Percentiles rank a stretch among this genome's conserved stretches.
These are phyloP conservation scores for Coptotermes formosanus DNA, from an alignment of 1,140 invertebrate species.

Conservation along the genomic window DNA sequence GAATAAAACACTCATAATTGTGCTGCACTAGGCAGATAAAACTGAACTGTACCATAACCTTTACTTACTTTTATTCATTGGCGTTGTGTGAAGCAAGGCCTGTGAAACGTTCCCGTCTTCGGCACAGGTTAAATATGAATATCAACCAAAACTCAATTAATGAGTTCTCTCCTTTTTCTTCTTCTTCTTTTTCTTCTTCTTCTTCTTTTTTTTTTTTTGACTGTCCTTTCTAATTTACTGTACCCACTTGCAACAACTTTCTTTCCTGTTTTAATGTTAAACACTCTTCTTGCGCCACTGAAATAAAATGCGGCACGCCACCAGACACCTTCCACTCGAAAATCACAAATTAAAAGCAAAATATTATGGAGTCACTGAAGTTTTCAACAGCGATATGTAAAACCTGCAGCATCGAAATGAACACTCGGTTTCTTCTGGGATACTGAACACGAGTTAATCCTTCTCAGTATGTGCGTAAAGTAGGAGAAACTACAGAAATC, in stretches of 20 bases:
- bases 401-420: background rate
- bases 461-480: background rate
- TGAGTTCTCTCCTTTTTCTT: background rate
- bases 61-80: slow-evolving; percentile 1
- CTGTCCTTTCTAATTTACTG: background rate
- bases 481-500: background rate
- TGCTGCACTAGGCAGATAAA: background rate
- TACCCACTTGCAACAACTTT: background rate
- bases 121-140: background rate
- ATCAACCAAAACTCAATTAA: background rate
- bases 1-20: background rate
- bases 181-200: no score
- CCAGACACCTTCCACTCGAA: background rate
- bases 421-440: background rate
- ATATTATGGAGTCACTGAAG: slow-evolving; percentile 17
- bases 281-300: background rate
- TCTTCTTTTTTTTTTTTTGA: background rate
- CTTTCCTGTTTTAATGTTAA: background rate
- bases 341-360: background rate
- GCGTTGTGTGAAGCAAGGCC: background rate
- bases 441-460: background rate
- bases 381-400: background rate
- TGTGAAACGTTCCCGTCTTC: background rate
- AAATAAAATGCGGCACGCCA: slow-evolving; percentile 4
- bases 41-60: background rate